Evolutionary conservation across 1,140 invertebrate species (phyloP).

Genomic region (Bombus sylvicola): DNA sequence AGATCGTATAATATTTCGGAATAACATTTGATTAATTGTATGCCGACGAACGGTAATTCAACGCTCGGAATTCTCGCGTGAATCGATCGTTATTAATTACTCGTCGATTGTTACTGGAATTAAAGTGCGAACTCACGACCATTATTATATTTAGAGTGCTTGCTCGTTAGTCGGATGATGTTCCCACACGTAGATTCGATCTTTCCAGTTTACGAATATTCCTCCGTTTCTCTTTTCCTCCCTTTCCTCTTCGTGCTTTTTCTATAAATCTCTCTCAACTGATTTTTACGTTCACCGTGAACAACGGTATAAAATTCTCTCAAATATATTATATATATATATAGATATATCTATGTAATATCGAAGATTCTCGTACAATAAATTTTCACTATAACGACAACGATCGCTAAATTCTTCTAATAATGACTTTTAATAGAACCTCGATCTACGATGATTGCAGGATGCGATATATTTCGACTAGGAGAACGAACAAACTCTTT

Average conservation of each 20-base stretch:
- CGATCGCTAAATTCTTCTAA: slow-evolving; percentile 56
- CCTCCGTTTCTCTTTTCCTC: neutral
- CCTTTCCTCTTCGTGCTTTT: neutral
- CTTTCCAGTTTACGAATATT: slow-evolving; percentile 1
- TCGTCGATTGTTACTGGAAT: slow-evolving; percentile 41
- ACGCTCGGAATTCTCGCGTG: slow-evolving; percentile 46
- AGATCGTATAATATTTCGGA: slow-evolving; percentile 52
- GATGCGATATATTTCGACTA: slow-evolving; percentile 17
- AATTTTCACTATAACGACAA: slow-evolving; percentile 58
- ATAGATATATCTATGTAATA: slow-evolving; percentile 51
- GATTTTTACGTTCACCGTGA: slow-evolving; percentile 17
- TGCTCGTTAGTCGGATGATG: slow-evolving; percentile 18
- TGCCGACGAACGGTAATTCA: slow-evolving; percentile 48
- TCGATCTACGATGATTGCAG: slow-evolving; percentile 48
- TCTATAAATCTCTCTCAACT: slow-evolving; percentile 37
- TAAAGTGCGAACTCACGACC: slow-evolving; percentile 53
- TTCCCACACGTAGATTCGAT: slow-evolving; percentile 5
- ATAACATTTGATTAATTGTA: slow-evolving; percentile 54
- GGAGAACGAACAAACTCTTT: neutral
- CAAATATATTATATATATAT: slow-evolving; percentile 48
- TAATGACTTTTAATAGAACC: slow-evolving; percentile 55
- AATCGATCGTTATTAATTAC: slow-evolving; percentile 58
- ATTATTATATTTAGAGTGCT: slow-evolving; percentile 35
- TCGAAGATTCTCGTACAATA: slow-evolving; percentile 50
- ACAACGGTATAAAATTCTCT: slow-evolving; percentile 47